phyloP scores from a whole-genome alignment of 2,113 vertebrate species.

The Hydropotes inermis region DNA sequence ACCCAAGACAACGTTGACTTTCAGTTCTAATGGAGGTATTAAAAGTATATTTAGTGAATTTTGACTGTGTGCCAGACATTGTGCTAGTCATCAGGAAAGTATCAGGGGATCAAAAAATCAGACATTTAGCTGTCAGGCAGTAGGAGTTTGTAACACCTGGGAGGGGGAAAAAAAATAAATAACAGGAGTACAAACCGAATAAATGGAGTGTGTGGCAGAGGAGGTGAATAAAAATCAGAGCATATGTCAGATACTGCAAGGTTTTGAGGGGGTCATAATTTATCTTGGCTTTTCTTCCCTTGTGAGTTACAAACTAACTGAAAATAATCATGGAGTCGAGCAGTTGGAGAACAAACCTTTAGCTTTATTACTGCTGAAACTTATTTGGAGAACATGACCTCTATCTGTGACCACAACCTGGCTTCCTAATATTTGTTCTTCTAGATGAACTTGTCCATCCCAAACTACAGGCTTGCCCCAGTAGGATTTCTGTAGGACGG shows the following conservation, averaged over 20 bases:
- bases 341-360: conserved; percentile 9
- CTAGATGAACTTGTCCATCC: background rate
- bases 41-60: background rate
- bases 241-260: background rate
- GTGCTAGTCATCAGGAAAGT: background rate
- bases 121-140: background rate
- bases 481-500: background rate
- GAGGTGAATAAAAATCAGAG: background rate
- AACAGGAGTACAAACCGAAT: background rate
- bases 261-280: background rate
- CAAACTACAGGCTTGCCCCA: background rate
- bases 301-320: background rate
- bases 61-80: background rate
- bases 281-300: background rate
- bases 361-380: background rate
- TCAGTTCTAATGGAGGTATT: background rate
- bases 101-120: background rate
- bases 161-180: background rate
- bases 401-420: background rate
- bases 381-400: background rate
- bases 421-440: background rate
- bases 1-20: background rate
- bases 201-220: background rate
- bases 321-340: background rate
- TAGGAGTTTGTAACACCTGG: background rate